phyloP scores from a whole-genome alignment of 2,888 invertebrate species.

The Trachelus stipa region DNA sequence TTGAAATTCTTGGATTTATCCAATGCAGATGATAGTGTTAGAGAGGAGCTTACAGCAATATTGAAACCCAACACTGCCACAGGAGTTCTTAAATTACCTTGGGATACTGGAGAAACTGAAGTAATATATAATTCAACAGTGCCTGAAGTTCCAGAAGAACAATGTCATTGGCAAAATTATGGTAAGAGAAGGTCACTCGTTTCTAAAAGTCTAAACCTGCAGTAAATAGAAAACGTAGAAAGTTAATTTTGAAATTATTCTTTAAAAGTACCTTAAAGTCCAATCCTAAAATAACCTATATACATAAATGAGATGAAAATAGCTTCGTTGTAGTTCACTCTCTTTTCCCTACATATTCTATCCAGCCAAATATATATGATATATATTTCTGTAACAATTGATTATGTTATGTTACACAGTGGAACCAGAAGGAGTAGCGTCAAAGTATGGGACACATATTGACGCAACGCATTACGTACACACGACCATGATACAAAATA shows the following conservation, averaged over 20 bases:
- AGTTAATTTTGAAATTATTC: background rate
- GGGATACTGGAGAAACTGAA: slow-evolving; percentile 50
- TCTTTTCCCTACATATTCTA: slow-evolving; percentile 7
- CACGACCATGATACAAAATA: slow-evolving; percentile 22
- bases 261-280: background rate
- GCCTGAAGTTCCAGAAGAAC: slow-evolving; percentile 36
- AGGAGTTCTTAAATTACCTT: slow-evolving; percentile 52
- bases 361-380: background rate
- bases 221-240: background rate
- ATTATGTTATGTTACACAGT: slow-evolving; percentile 8
- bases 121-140: slow-evolving; percentile 35
- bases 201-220: background rate
- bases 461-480: slow-evolving; percentile 29
- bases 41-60: slow-evolving; percentile 47
- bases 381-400: background rate
- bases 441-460: slow-evolving; percentile 30
- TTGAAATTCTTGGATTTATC: slow-evolving; percentile 54
- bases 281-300: background rate
- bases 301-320: background rate
- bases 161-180: slow-evolving; percentile 53
- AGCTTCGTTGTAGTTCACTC: background rate
- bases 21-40: slow-evolving; percentile 49
- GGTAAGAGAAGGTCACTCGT: slow-evolving; percentile 35
- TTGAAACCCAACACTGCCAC: slow-evolving; percentile 42
- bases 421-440: slow-evolving; percentile 26